These are phyloP conservation scores for Botia almorhae DNA, from an alignment of 2,797 vertebrate species.

Conservation along the genomic window DNA sequence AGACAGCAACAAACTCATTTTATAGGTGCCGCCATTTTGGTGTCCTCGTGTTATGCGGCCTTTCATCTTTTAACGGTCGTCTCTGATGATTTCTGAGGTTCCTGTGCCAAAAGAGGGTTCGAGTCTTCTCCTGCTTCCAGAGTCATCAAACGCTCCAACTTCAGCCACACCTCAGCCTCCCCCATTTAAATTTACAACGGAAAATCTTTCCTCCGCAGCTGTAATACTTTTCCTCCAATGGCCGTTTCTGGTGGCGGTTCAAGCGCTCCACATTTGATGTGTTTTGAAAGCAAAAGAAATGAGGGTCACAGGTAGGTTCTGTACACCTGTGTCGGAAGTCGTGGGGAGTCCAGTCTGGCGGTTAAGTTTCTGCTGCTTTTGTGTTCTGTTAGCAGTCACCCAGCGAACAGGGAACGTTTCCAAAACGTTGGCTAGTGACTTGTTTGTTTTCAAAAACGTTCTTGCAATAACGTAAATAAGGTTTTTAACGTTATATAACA, in stretches of 20 bases:
- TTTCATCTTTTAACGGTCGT: conserved; percentile 51
- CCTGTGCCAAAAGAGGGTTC: conserved; percentile 29
- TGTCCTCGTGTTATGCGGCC: conserved; percentile 10
- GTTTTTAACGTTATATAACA: no score
- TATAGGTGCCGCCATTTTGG: conserved; percentile 15
- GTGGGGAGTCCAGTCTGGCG: neutral
- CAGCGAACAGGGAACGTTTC: neutral
- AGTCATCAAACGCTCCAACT: conserved; percentile 32
- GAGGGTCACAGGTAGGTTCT: conserved; percentile 52
- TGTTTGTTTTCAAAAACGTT: no score
- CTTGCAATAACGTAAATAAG: no score
- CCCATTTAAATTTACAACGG: conserved; percentile 56
- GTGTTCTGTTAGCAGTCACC: no score
- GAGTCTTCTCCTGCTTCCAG: conserved; percentile 8
- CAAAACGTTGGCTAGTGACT: no score
- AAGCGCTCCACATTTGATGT: conserved; percentile 37
- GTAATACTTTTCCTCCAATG: conserved; percentile 41
- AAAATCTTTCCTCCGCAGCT: conserved; percentile 54
- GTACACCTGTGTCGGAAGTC: conserved; percentile 60
- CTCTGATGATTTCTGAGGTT: conserved; percentile 26
- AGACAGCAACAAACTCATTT: conserved; percentile 20
- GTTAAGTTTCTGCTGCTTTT: neutral
- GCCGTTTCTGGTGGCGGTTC: conserved; percentile 34
- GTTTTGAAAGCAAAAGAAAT: conserved; percentile 47
- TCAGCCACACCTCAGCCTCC: conserved; percentile 43